These are phyloP conservation scores for Perca flavescens DNA, from an alignment of 2,113 vertebrate species.

Conservation along the genomic window DNA sequence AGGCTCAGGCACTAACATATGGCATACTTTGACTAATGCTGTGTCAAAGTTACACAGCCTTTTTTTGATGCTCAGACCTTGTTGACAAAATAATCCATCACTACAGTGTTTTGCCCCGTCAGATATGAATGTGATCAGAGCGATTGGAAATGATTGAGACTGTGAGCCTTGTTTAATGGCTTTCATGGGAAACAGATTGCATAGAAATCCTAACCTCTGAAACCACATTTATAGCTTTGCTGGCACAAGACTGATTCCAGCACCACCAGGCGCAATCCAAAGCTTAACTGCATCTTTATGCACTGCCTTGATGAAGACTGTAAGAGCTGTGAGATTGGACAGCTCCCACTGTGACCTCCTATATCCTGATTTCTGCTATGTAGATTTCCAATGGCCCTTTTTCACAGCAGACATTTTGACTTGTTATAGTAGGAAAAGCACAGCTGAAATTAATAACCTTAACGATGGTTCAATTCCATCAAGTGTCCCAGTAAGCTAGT, in stretches of 20 bases:
- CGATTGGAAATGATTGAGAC: background rate
- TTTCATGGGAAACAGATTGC: background rate
- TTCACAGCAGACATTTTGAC: no score
- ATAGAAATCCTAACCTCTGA: background rate
- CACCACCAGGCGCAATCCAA: background rate
- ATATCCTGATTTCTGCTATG: background rate
- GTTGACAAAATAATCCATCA: slow-evolving; percentile 48
- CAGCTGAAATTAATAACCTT: no score
- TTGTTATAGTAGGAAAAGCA: no score
- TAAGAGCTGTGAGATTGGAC: background rate
- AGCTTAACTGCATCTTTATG: background rate
- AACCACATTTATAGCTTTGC: background rate
- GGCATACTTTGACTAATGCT: slow-evolving; percentile 30
- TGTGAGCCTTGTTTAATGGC: background rate
- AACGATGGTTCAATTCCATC: no score
- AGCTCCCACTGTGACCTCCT: background rate
- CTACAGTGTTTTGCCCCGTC: background rate
- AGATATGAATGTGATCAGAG: slow-evolving; percentile 12
- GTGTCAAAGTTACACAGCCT: slow-evolving; percentile 7
- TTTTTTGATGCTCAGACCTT: slow-evolving; percentile 27
- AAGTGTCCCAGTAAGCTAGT: no score
- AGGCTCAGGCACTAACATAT: slow-evolving; percentile 21
- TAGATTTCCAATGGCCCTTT: background rate
- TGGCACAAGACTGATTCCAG: background rate
- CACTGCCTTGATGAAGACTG: background rate